Conservation (phyloP, 1,140 invertebrate genomes). For the Yoshiicerus persimilis region DNA sequence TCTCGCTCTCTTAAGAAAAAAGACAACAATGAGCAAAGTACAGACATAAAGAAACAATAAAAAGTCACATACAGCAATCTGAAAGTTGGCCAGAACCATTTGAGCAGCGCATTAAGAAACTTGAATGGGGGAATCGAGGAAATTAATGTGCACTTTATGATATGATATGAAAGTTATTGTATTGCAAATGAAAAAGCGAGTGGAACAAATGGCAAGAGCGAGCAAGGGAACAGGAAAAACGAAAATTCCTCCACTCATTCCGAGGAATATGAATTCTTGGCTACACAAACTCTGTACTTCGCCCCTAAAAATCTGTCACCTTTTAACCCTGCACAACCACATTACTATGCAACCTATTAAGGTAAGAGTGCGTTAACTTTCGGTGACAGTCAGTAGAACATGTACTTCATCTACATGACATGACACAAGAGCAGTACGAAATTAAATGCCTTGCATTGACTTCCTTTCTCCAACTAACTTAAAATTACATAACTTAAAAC, state of each 20-base stretch:
- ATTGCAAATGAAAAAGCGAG: conserved; percentile 17
- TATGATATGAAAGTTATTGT: conserved; percentile 23
- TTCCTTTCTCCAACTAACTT: background rate
- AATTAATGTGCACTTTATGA: conserved; percentile 23
- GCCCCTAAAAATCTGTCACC: background rate
- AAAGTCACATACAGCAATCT: conserved; percentile 3
- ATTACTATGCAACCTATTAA: background rate
- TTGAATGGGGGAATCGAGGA: conserved; percentile 10
- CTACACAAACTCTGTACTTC: background rate
- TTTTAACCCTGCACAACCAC: background rate
- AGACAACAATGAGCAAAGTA: conserved; percentile 13
- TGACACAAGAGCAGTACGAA: background rate
- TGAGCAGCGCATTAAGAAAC: background rate
- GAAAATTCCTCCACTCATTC: background rate
- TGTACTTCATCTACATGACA: background rate
- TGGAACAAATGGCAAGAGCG: background rate
- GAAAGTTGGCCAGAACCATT: background rate
- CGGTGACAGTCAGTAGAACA: background rate
- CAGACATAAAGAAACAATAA: conserved; percentile 23
- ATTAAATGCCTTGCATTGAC: background rate
- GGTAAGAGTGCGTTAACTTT: background rate
- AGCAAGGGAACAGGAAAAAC: background rate
- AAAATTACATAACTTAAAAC: no score
- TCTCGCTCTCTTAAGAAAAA: background rate
- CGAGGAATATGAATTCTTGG: background rate